Evolutionary conservation across 1,140 invertebrate genomes (phyloP).

Genomic region (Armadillidium nasatum): DNA sequence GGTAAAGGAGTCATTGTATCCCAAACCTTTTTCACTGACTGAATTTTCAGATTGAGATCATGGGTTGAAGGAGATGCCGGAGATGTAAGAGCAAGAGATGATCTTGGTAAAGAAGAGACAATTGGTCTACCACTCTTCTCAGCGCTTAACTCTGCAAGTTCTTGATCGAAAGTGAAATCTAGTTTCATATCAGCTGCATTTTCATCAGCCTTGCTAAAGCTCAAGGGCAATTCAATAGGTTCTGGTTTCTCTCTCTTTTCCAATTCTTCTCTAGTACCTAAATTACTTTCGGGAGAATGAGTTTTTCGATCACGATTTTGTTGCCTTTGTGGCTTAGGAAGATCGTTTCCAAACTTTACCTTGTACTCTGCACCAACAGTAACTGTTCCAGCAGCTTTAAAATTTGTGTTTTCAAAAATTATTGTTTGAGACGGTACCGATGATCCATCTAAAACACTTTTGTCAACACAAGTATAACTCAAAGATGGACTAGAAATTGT

Average conservation of each 20-base stretch:
- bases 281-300: constrained; percentile 54
- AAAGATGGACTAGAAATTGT: background rate
- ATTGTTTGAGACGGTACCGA: constrained; percentile 78
- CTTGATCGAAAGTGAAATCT: constrained; percentile 75
- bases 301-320: constrained; percentile 48
- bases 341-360: constrained; percentile 50
- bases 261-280: constrained; percentile 48
- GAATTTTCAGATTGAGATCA: constrained; percentile 88
- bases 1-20: constrained; percentile 62
- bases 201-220: constrained; percentile 62
- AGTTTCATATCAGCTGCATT: constrained; percentile 82
- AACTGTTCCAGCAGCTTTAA: constrained; percentile 57
- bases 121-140: constrained; percentile 36
- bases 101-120: constrained; percentile 47
- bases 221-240: constrained; percentile 59
- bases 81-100: constrained; percentile 45
- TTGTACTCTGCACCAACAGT: constrained; percentile 47
- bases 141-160: constrained; percentile 65
- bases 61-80: constrained; percentile 69
- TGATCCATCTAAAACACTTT: constrained; percentile 61
- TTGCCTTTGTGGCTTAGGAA: constrained; percentile 52
- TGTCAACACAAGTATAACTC: constrained; percentile 34
- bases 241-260: constrained; percentile 51
- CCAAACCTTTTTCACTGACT: constrained; percentile 82
- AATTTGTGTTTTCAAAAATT: constrained; percentile 88